Base-by-base conservation (phyloP, 1,140 invertebrate species). In the Leucophenga varia region DNA sequence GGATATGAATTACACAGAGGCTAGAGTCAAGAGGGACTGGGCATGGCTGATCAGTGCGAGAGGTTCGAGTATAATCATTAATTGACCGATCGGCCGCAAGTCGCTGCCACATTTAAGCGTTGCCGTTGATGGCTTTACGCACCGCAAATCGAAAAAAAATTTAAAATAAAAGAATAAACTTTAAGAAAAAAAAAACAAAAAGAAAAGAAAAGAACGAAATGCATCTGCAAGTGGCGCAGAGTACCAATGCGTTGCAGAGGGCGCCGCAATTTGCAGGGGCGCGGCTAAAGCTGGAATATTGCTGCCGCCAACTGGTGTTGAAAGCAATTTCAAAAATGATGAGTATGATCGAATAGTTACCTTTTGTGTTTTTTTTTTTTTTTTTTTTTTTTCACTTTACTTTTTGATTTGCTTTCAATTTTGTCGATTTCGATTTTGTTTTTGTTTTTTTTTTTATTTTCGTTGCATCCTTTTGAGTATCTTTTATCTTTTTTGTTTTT, bases 311-410 rank as follows among this genome's bases (percentile, higher is more conserved):
- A 69, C 64, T 72, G 69, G 69, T 72, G 69, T 72, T 72, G 69
- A 72, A 72, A 72, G 69, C 69, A 72, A 72, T 72, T 72, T 72
- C 59, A 72, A 72, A 72, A 72, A 72, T 72, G 69, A 72, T 72
- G 68, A 72, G 68, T 72, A 72, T 72, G 68, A 72, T 68, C 63
- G 63, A 71, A 63, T 52, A 57, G 56, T 67, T 59, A 34, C 34
- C 44, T 38, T 42, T 34, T 32, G 20, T 41, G 35, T 39, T 30
- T 61, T 65, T 61, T 49, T 52, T 67, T 65, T 65, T 65, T 58
- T 32, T 21, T 13, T 31, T 30, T 17, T 13, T 21, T 3, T 17
- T 20, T 4, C n/a, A n/a, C n/a, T 61, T 65, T 61, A 49, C 52
- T 67, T 65, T 65, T 65, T 58, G 63, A 67, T 65, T 65, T 65